These are phyloP conservation scores for Balaenoptera acutorostrata DNA, from an alignment of 2,113 vertebrate species.

Conservation along the genomic window DNA sequence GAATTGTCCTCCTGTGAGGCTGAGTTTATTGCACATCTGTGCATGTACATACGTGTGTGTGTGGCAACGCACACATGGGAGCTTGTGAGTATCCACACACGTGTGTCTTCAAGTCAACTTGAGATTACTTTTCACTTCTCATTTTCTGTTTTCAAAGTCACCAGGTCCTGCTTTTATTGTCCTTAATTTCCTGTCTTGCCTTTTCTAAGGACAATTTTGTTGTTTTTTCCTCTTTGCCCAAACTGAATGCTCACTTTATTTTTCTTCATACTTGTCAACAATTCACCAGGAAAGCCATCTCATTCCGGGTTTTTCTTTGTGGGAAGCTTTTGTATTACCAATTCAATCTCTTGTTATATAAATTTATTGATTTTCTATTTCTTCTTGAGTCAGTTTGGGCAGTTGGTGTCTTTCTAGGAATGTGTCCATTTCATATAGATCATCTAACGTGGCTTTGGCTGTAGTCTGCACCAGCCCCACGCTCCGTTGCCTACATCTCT, in stretches of 20 bases:
- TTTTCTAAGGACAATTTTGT: background rate
- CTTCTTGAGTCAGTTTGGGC: background rate
- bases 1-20: background rate
- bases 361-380: background rate
- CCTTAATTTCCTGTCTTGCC: background rate
- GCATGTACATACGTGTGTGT: rapidly evolving
- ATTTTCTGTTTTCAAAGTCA: background rate
- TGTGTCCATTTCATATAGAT: background rate
- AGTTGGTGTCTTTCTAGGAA: background rate
- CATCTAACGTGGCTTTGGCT: background rate
- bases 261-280: background rate
- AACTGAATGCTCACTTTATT: background rate
- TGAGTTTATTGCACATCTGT: background rate
- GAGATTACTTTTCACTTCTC: background rate
- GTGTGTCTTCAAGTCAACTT: background rate
- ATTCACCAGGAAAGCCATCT: background rate
- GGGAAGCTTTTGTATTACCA: background rate
- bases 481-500: background rate
- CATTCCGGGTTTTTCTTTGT: background rate
- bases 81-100: background rate
- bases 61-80: too few relatives aligned
- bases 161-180: background rate
- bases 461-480: background rate
- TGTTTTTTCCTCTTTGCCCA: background rate
- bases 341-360: background rate